Conservation (phyloP, 2,113 vertebrate species). For the Caranx ignobilis region DNA sequence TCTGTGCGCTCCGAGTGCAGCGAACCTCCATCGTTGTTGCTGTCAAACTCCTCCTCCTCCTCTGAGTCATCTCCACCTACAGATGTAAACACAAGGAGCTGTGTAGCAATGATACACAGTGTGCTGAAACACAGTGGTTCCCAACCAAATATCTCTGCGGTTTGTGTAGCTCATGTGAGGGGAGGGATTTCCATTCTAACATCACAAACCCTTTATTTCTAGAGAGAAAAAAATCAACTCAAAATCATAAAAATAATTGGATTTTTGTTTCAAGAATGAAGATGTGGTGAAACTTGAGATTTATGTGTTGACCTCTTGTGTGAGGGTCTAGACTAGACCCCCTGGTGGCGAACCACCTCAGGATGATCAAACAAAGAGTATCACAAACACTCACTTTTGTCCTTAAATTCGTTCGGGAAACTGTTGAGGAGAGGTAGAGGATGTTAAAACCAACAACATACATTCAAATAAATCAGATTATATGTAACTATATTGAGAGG, state of each 20-base stretch:
- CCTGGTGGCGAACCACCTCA: neutral
- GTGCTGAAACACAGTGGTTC: constrained; percentile 15
- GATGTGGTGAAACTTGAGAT: neutral
- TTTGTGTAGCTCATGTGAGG: neutral
- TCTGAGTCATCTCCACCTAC: constrained; percentile 86
- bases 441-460: neutral
- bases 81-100: constrained; percentile 58
- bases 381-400: constrained; percentile 86
- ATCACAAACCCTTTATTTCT: neutral
- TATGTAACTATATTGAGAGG: neutral
- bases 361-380: neutral
- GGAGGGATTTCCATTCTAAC: neutral
- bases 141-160: neutral
- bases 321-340: neutral
- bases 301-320: neutral
- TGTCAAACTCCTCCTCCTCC: constrained; percentile 85
- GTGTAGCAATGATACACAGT: neutral
- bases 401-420: constrained; percentile 88
- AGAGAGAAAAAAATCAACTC: neutral
- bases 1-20: constrained; percentile 90
- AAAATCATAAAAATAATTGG: neutral
- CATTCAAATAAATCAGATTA: neutral
- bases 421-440: constrained; percentile 81
- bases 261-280: neutral
- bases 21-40: constrained; percentile 87